phyloP scores from a whole-genome alignment of 2,888 invertebrate species.

The Mythimna lalbum region DNA sequence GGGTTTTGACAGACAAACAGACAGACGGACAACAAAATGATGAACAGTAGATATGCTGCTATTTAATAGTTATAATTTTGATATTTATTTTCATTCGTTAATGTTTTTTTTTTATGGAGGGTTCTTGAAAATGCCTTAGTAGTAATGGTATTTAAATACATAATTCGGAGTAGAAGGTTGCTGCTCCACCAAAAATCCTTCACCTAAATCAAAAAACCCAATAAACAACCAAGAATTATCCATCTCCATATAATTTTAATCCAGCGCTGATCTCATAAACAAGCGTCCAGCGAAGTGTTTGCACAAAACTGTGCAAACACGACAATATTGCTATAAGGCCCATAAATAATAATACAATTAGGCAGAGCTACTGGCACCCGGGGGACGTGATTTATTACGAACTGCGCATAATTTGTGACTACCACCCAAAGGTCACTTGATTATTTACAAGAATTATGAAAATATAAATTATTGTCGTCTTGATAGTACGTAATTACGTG shows the following conservation, averaged over 20 bases:
- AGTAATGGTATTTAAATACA: not conserved
- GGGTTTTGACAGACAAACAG: no score
- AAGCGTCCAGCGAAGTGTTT: constrained; percentile 68
- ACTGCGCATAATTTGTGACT: constrained; percentile 69
- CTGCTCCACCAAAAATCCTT: no score
- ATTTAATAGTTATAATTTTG: not conserved
- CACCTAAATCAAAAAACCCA: constrained; percentile 10
- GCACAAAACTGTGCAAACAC: constrained; percentile 69
- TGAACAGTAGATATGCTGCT: not conserved
- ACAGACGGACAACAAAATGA: no score
- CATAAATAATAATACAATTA: constrained; percentile 85
- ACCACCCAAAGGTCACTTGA: constrained; percentile 61
- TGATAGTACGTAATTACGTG: constrained; percentile 29
- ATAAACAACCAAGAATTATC: constrained; percentile 37
- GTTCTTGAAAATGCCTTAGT: not conserved
- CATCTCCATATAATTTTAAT: constrained; percentile 58
- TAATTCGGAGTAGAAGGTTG: no score
- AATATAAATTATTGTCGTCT: constrained; percentile 56
- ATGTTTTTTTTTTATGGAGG: not conserved
- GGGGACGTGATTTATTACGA: constrained; percentile 74
- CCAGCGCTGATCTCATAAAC: constrained; percentile 53
- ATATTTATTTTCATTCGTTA: not conserved
- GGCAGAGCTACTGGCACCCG: constrained; percentile 68
- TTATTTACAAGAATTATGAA: constrained; percentile 58
- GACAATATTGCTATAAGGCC: constrained; percentile 73